Conservation (phyloP, 2,797 vertebrate species). For the Leptoclinus maculatus region DNA sequence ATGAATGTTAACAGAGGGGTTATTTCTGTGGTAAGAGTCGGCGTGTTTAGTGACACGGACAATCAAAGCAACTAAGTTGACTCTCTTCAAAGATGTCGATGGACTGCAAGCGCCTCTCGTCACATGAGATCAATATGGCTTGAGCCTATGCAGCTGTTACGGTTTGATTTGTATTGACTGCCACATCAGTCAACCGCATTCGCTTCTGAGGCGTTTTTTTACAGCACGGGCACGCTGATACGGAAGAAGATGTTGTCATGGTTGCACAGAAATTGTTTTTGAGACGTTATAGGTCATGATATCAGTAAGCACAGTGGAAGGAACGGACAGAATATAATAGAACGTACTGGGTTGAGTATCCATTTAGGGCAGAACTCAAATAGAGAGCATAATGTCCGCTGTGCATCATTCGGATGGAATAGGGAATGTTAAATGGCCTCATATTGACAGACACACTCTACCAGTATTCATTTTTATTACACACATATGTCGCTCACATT, state of each 20-base stretch:
- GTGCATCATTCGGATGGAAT: slow-evolving; percentile 76
- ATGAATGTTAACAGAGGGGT: slow-evolving; percentile 59
- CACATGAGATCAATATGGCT: slow-evolving; percentile 67
- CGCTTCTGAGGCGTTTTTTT: slow-evolving; percentile 54
- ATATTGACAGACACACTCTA: slow-evolving; percentile 77
- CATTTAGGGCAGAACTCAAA: slow-evolving; percentile 72
- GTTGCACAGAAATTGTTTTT: slow-evolving; percentile 59
- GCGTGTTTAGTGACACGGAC: slow-evolving; percentile 33
- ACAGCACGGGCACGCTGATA: slow-evolving; percentile 9
- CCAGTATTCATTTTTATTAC: slow-evolving; percentile 71
- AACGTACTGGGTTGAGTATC: slow-evolving; percentile 72
- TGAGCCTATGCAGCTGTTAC: slow-evolving; percentile 70
- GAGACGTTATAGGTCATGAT: slow-evolving; percentile 58
- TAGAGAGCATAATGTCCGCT: slow-evolving; percentile 73
- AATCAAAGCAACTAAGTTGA: slow-evolving; percentile 52
- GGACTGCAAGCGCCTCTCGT: slow-evolving; percentile 48
- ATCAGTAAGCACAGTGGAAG: slow-evolving; percentile 66
- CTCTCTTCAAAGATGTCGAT: slow-evolving; percentile 62
- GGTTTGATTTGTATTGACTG: slow-evolving; percentile 70
- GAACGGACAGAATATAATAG: slow-evolving; percentile 71
- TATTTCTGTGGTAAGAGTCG: slow-evolving; percentile 34
- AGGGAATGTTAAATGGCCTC: slow-evolving; percentile 77
- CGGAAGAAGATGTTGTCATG: slow-evolving; percentile 51
- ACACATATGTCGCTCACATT: slow-evolving; percentile 42
- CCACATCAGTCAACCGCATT: slow-evolving; percentile 59